Conservation (phyloP, 2,797 vertebrate species). For the Siniperca obscura region DNA sequence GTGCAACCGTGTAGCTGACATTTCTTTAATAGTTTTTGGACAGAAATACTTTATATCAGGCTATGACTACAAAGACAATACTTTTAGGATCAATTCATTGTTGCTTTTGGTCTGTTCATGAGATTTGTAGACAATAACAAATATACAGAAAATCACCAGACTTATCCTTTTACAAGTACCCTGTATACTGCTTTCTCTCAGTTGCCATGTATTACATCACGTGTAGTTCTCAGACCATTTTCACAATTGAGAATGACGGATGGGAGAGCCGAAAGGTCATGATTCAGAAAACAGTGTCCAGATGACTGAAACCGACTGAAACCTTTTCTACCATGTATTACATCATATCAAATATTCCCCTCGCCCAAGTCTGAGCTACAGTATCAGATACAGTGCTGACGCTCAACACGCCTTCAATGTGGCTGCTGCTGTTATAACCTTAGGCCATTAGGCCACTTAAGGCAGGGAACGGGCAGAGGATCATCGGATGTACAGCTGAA, state of each 20-base stretch:
- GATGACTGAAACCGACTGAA: too few species aligned
- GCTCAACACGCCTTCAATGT: not conserved
- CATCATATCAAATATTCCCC: not conserved
- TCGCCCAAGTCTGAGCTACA: not conserved
- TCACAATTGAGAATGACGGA: too few species aligned
- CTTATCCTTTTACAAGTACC: not conserved
- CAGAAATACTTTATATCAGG: not conserved
- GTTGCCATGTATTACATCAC: not conserved
- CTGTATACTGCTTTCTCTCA: not conserved
- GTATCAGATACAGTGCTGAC: slow-evolving; percentile 1
- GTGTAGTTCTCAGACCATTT: too few species aligned
- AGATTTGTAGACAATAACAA: not conserved
- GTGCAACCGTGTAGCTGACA: not conserved
- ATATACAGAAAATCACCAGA: not conserved
- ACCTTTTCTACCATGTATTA: not conserved
- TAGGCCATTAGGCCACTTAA: slow-evolving; percentile 40
- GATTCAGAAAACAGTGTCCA: too few species aligned
- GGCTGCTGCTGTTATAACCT: slow-evolving; percentile 19
- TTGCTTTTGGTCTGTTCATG: not conserved
- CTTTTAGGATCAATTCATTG: not conserved
- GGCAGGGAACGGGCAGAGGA: slow-evolving; percentile 17
- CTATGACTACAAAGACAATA: not conserved
- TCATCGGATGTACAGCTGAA: slow-evolving; percentile 56
- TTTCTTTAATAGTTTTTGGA: not conserved
- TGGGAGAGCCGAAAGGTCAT: too few species aligned